These are phyloP conservation scores for Fabriciana adippe DNA, from an alignment of 2,888 invertebrate species.

Conservation along the genomic window DNA sequence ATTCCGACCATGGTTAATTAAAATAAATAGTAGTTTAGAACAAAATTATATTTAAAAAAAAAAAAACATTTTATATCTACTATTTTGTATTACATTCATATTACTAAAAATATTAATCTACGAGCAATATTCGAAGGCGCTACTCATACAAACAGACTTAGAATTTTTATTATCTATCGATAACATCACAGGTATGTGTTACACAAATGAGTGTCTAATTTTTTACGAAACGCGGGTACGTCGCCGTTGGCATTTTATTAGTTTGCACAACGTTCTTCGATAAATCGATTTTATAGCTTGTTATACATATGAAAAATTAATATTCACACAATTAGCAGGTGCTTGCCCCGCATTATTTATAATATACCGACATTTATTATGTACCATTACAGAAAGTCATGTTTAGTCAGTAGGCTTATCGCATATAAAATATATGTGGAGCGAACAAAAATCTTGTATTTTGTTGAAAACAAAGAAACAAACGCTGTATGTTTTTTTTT, in stretches of 20 bases:
- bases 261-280: conserved; percentile 24
- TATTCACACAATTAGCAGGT: conserved; percentile 35
- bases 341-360: conserved; percentile 27
- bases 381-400: conserved; percentile 18
- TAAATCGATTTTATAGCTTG: conserved; percentile 36
- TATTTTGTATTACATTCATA: too few species aligned
- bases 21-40: too few species aligned
- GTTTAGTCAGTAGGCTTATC: conserved; percentile 17
- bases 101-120: too few species aligned
- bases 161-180: too few species aligned
- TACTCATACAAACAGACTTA: too few species aligned
- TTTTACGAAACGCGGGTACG: conserved; percentile 14
- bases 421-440: conserved; percentile 1
- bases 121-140: too few species aligned
- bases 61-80: too few species aligned
- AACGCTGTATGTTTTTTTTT: conserved; percentile 36
- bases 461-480: neutral
- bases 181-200: neutral
- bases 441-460: neutral
- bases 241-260: conserved; percentile 30
- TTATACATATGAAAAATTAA: conserved; percentile 34
- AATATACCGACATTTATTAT: conserved; percentile 21
- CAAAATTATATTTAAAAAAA: too few species aligned
- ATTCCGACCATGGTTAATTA: too few species aligned
- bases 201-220: neutral